phyloP scores from a whole-genome alignment of 2,113 vertebrate species.

The Speoplatyrhinus poulsoni region DNA sequence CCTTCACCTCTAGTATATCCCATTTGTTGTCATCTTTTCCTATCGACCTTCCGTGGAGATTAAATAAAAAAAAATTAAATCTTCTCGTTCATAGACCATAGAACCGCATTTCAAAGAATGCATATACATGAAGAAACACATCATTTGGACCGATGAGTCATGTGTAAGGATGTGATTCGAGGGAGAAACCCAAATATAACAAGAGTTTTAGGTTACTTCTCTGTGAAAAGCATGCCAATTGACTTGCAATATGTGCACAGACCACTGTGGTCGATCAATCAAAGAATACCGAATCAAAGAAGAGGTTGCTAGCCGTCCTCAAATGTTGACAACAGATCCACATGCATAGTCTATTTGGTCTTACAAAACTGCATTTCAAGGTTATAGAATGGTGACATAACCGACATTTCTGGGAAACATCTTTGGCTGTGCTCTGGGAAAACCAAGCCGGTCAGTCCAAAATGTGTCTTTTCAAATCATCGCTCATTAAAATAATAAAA shows the following conservation, averaged over 20 bases:
- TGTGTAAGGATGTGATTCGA: conserved; percentile 38
- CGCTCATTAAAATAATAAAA: too few relatives aligned
- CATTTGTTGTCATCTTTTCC: not conserved
- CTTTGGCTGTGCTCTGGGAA: too few relatives aligned
- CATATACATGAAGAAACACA: conserved; percentile 25
- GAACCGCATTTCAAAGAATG: conserved; percentile 40
- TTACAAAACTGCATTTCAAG: too few relatives aligned
- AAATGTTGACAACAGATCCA: not conserved
- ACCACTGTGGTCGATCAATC: conserved; percentile 7
- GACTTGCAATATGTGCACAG: conserved; percentile 5
- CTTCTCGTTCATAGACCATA: conserved; percentile 29
- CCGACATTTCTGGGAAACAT: too few relatives aligned
- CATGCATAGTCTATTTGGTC: not conserved
- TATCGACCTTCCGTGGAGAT: conserved; percentile 20
- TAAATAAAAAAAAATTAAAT: conserved; percentile 19
- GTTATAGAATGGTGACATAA: too few relatives aligned
- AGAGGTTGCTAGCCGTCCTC: not conserved
- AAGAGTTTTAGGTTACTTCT: conserved; percentile 32
- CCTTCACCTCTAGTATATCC: too few relatives aligned
- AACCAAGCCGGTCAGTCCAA: too few relatives aligned
- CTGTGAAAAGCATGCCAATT: not conserved
- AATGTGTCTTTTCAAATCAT: too few relatives aligned
- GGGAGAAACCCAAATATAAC: conserved; percentile 36
- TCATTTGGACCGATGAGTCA: conserved; percentile 38
- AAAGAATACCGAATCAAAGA: conserved; percentile 1